These are phyloP conservation scores for Limanda limanda DNA, from an alignment of 2,113 vertebrate genomes.

Conservation along the genomic window DNA sequence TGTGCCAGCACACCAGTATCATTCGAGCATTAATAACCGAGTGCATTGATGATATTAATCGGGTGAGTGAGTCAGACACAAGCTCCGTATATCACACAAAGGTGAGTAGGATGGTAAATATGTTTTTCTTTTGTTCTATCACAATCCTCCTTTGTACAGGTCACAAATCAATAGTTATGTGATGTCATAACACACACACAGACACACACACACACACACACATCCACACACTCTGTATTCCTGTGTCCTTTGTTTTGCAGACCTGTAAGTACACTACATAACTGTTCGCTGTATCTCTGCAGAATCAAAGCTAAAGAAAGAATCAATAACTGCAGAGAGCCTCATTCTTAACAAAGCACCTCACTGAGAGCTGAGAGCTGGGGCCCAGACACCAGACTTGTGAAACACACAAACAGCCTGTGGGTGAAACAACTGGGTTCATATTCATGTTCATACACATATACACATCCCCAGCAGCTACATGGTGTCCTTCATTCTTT, in stretches of 20 bases:
- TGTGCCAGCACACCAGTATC: constrained; percentile 7
- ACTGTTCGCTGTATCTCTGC: constrained; percentile 37
- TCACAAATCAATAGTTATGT: constrained; percentile 68
- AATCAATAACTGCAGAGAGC: constrained; percentile 59
- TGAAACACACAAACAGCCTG: constrained; percentile 28
- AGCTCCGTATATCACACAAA: constrained; percentile 27
- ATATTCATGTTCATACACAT: constrained; percentile 19
- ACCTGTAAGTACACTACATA: constrained; percentile 22
- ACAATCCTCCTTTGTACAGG: constrained; percentile 49
- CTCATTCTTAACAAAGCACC: constrained; percentile 54
- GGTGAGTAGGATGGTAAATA: too few species aligned
- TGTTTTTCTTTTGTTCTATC: constrained; percentile 18
- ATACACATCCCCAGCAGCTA: constrained; percentile 12
- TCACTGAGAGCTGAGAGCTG: constrained; percentile 22
- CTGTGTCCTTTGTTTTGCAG: constrained; percentile 71
- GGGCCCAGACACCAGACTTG: constrained; percentile 26
- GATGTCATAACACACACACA: constrained; percentile 41
- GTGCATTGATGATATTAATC: constrained; percentile 12
- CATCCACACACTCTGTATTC: constrained; percentile 18
- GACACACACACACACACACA: constrained; percentile 31
- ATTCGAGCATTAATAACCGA: constrained; percentile 4
- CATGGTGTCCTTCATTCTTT: background rate
- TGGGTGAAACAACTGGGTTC: constrained; percentile 34
- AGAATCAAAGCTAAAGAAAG: constrained; percentile 51
- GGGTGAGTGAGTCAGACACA: background rate